These are phyloP conservation scores for Pseudocheirus occidentalis DNA, from an alignment of 2,797 vertebrate genomes.

Conservation along the genomic window DNA sequence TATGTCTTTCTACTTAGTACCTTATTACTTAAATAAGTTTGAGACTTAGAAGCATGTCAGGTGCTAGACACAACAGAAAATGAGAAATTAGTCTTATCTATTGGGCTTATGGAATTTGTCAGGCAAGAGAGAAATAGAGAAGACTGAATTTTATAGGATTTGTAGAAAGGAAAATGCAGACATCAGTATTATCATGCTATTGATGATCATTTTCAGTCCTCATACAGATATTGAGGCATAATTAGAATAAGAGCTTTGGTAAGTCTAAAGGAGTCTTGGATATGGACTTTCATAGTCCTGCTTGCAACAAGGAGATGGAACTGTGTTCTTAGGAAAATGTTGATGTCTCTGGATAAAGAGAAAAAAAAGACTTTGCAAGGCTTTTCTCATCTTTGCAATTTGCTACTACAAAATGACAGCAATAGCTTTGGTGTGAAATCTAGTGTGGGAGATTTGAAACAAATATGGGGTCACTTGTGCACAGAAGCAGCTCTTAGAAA, in stretches of 20 bases:
- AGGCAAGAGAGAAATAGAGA: neutral
- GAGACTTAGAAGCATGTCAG: neutral
- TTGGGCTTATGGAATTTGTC: neutral
- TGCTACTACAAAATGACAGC: neutral
- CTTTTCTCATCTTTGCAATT: neutral
- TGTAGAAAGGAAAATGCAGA: neutral
- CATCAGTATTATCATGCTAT: neutral
- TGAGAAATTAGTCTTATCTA: accelerated
- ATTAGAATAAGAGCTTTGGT: neutral
- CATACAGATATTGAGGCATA: neutral
- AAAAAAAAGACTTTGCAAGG: neutral
- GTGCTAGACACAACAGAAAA: neutral
- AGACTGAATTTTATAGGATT: neutral
- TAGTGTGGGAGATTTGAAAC: neutral
- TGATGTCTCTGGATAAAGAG: neutral
- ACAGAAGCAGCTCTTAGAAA: neutral
- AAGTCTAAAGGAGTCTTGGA: neutral
- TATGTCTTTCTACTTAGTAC: neutral
- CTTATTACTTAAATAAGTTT: neutral
- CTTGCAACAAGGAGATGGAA: neutral
- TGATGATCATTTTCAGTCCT: neutral
- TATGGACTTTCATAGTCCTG: neutral
- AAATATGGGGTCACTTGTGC: neutral
- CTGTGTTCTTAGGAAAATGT: neutral
- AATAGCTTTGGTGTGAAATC: neutral